These are phyloP conservation scores for Monomorium pharaonis DNA, from an alignment of 1,140 invertebrate species.

Conservation along the genomic window DNA sequence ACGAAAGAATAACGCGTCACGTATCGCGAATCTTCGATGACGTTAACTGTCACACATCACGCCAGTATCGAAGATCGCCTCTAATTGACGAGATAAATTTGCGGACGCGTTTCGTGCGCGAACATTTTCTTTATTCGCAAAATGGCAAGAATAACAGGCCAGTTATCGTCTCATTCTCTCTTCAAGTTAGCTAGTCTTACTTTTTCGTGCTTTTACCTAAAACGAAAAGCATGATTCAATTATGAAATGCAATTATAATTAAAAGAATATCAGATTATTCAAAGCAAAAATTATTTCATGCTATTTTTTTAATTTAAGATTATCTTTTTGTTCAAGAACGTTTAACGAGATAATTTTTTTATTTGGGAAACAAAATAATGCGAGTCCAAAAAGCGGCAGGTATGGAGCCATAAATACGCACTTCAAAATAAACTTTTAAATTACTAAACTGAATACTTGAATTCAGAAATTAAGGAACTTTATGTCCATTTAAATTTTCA, in stretches of 20 bases:
- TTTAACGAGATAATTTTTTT: background rate
- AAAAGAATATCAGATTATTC: background rate
- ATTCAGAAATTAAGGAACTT: background rate
- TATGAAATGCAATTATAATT: constrained; percentile 13
- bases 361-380: background rate
- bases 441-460: background rate
- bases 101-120: background rate
- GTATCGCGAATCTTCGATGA: constrained; percentile 20
- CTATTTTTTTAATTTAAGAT: too few relatives aligned
- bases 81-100: constrained; percentile 57
- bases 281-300: background rate
- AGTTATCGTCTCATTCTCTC: constrained; percentile 22
- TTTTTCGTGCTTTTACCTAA: background rate
- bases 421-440: background rate
- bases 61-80: constrained; percentile 15
- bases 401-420: background rate
- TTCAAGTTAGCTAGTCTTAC: background rate
- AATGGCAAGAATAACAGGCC: constrained; percentile 14
- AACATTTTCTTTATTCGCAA: constrained; percentile 35
- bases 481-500: background rate
- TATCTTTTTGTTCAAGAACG: too few relatives aligned
- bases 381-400: background rate
- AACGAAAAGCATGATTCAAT: background rate
- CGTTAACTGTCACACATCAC: constrained; percentile 28
- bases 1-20: constrained; percentile 10